Percentiles rank a stretch among this genome's conserved stretches.
Evolutionary conservation across 2,113 vertebrate species (phyloP).

Genomic region (Psittacula cyanocephala): DNA sequence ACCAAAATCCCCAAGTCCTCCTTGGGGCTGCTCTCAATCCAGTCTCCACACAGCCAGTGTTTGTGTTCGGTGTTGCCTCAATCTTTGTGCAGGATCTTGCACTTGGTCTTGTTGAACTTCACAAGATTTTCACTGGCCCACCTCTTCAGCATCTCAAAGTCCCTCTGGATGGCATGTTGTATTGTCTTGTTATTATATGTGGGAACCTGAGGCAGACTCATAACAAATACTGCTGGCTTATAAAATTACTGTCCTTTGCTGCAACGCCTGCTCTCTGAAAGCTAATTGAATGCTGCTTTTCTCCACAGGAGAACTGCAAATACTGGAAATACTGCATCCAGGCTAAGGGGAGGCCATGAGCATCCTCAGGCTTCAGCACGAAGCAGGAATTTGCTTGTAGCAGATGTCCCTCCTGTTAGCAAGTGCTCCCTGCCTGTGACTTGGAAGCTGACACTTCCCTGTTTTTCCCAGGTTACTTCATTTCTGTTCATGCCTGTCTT

Average conservation of each 20-base stretch:
- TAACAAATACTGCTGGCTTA: not conserved
- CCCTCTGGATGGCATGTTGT: not conserved
- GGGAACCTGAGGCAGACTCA: not conserved
- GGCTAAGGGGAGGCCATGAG: not conserved
- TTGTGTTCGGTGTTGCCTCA: not conserved
- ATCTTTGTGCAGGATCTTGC: not conserved
- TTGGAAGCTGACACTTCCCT: not conserved
- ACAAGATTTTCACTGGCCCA: not conserved
- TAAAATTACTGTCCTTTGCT: not conserved
- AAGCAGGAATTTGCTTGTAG: not conserved
- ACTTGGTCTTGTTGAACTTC: not conserved
- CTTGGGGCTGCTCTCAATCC: not conserved
- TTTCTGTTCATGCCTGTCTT: not conserved
- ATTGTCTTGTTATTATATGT: not conserved
- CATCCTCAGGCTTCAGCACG: not conserved
- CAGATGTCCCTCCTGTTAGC: fast-evolving
- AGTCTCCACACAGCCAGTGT: not conserved
- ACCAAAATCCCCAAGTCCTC: not conserved
- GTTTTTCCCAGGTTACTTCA: fast-evolving
- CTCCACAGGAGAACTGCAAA: not conserved
- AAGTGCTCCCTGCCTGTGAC: not conserved
- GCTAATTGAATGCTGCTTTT: not conserved
- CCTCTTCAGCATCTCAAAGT: not conserved
- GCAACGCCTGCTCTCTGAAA: not conserved
- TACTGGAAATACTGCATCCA: not conserved